Evolutionary conservation across 1,140 invertebrate genomes (phyloP), one percentile per base, ranked within the genome.

Genomic region (Venustaconcha ellipsiformis): DNA sequence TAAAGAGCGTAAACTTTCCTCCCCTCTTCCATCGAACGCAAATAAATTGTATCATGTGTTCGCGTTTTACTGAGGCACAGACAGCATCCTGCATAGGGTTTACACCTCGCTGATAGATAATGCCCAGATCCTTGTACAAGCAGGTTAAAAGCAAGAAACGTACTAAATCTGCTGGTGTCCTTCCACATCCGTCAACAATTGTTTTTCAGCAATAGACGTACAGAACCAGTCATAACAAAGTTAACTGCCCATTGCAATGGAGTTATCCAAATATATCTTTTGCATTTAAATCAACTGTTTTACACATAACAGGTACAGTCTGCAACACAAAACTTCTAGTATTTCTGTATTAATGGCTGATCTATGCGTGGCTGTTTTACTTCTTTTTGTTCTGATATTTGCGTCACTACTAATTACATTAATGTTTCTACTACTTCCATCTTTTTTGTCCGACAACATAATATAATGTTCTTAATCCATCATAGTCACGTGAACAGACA

Each of bases 191-290:
- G 13, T 37, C 65, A 63, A 15, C 20, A 37, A 23, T 66, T 66
- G 30, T 17, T 37, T 68, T 74, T n/a, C 18, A 74, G 59, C 14
- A 74, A n/a, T 58, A 15, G 1, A n/a, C 62, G 15, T 15, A 63
- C 20, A n/a, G 26, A 57, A 18, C n/a, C 18, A 30, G 8, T 20
- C 13, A 60, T n/a, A 64, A 30, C 23, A 63, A 57, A 74, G 30
- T 60, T 62, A n/a, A 74, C 55, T 4, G 72, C 72, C 72, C 72
- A 74, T 48, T 74, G 72, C 23, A 67, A 37, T 15, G 72, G n/a
- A 20, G 72, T 67, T 37, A 74, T 26, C 72, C 72, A 56, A 59
- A 74, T 11, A 37, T 56, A 56, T 74, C 72, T 26, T 26, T 37
- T 14, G 60, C 58, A 48, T 74, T 74, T 30, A 74, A 55, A 37